phyloP scores from a whole-genome alignment of 2,113 vertebrate species.

The Craseonycteris thonglongyai region DNA sequence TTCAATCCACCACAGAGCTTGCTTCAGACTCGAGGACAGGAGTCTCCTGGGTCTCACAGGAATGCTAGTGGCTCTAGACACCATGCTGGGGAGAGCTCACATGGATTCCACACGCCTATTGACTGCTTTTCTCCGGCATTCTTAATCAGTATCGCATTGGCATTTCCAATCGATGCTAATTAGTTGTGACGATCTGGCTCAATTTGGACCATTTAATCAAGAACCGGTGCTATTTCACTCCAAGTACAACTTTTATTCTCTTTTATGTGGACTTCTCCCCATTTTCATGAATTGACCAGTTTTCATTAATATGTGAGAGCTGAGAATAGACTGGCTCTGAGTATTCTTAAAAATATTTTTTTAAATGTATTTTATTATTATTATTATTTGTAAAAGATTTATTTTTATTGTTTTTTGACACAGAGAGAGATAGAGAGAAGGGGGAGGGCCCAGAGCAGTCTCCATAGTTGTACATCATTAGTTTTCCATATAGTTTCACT shows the following conservation, averaged over 20 bases:
- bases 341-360: not conserved
- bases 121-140: not conserved
- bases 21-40: rapidly evolving
- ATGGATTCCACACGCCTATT: not conserved
- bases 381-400: no score
- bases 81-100: not conserved
- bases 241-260: not conserved
- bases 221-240: not conserved
- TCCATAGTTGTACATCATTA: no score
- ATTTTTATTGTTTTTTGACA: no score
- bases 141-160: not conserved
- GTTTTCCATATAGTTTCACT: no score
- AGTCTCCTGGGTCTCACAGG: no score
- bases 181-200: not conserved
- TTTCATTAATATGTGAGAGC: not conserved
- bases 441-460: no score
- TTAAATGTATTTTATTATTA: no score
- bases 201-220: not conserved
- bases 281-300: not conserved
- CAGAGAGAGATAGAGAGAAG: no score
- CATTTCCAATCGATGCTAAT: not conserved
- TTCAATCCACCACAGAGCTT: not conserved
- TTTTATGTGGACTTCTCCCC: not conserved
- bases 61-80: rapidly evolving
- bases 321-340: not conserved